Base-by-base conservation (phyloP, 2,888 invertebrate genomes). In the Caenorhabditis angaria region DNA sequence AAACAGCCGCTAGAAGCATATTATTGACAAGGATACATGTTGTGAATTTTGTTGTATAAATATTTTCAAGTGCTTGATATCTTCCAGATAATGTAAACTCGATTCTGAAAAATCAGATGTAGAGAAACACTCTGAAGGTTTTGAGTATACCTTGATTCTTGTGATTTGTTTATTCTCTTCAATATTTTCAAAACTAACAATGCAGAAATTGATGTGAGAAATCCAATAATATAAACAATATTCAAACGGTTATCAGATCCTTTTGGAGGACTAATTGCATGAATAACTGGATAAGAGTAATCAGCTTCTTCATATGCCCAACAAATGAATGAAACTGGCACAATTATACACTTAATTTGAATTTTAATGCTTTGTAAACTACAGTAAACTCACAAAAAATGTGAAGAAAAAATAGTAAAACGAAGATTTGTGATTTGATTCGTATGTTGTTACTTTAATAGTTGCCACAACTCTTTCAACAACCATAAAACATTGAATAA, bases 401-500 rank as follows among this genome's bases (percentile, higher is more conserved):
- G 41, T 14, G 41, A 18, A 41, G 41, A 41, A 41, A 14, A 41
- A 61, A 61, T 58, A 32, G 65, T 65, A 29, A 65, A 65, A 24
- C 57, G 54, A 14, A 65, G 50, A 51, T 65, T 65, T 20, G 62
- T 24, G n/a, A 65, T 25, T 20, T 60, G 58, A 58, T 56, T 71
- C 71, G 24, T 67, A 71, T 14, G 61, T 67, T 12, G 63, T 50
- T 3, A 71, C 65, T 61, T 70, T 70, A 0, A 65, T 41, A 14
- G 70, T 70, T 8, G 70, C 70, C 1, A 65, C 53, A 4, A 70
- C 53, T 35, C 70, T 12, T 55, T 70, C 70, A 22, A 70, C 57
- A 18, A 70, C 70, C 59, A 70, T 61, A 54, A 70, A 65, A 14
- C 62, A 61, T 62, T 70, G 65, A n/a, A 62, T 70, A 50, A 70